A percentile compares a stretch with the other conserved stretches of the same genome.
phyloP scores from a whole-genome alignment of 1,140 invertebrate species.

The Drosophila burlai region DNA sequence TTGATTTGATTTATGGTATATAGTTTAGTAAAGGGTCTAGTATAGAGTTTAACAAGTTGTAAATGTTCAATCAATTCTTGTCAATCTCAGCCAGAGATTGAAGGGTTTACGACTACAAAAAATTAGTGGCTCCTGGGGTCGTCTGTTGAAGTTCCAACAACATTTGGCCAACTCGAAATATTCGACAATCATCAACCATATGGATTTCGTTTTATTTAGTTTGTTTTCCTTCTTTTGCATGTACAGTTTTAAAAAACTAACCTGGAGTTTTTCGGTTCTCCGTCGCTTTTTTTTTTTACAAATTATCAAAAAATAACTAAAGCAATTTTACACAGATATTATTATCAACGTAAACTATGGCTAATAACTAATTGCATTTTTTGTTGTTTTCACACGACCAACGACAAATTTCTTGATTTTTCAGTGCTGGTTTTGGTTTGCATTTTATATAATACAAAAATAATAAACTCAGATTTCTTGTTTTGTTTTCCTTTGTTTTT shows the following conservation, averaged over 20 bases:
- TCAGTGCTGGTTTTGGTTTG: conserved; percentile 12
- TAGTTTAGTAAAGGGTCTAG: conserved; percentile 3
- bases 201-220: conserved; percentile 20
- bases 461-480: conserved; percentile 23
- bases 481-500: not conserved
- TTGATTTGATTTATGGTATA: conserved; percentile 12
- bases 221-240: conserved; percentile 27
- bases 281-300: conserved; percentile 62
- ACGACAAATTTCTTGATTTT: conserved; percentile 2
- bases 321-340: conserved; percentile 62
- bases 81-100: not conserved
- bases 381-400: conserved; percentile 9
- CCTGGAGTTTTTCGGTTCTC: conserved; percentile 37
- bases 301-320: conserved; percentile 77
- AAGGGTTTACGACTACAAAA: not conserved
- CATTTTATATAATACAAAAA: conserved; percentile 29
- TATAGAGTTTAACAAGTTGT: not conserved
- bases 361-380: conserved; percentile 67
- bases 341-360: conserved; percentile 55
- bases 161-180: conserved; percentile 32
- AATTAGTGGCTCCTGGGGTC: not conserved
- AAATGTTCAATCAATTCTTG: not conserved
- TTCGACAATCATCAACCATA: conserved; percentile 40
- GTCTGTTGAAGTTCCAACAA: conserved; percentile 40
- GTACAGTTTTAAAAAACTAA: conserved; percentile 73